Evolutionary conservation across 2,797 vertebrate species (phyloP).

Genomic region (Petrocephalus schoutedeni): DNA sequence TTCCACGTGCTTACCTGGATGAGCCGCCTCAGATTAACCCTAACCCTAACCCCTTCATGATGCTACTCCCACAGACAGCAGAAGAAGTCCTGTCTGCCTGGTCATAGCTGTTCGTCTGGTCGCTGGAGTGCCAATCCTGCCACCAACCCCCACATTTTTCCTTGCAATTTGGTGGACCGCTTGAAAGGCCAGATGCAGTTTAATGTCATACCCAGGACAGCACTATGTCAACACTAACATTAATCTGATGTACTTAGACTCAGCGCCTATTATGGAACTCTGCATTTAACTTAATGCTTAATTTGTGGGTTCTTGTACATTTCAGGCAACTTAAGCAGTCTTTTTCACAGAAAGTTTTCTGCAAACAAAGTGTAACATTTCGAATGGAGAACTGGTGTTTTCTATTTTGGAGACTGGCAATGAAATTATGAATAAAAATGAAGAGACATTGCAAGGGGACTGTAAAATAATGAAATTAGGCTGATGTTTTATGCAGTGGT

Average conservation of each 20-base stretch:
- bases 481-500: neutral
- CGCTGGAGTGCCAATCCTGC: no score
- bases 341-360: neutral
- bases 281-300: neutral
- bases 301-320: neutral
- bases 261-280: neutral
- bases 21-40: no score
- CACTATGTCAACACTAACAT: neutral
- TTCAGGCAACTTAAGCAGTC: neutral
- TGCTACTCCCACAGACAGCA: no score
- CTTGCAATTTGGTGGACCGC: no score
- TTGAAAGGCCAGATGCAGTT: no score
- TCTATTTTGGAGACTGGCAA: neutral
- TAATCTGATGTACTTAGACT: neutral
- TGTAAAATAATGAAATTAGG: neutral
- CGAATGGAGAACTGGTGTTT: neutral
- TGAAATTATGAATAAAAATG: neutral
- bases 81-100: no score
- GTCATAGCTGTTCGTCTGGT: no score
- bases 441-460: neutral
- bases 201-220: no score
- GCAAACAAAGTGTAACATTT: neutral
- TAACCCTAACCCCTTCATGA: no score
- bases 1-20: no score
- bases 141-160: no score